A percentile compares a stretch with the other conserved stretches of the same genome.
Evolutionary conservation across 1,140 invertebrate species (phyloP).

Genomic region (Sitophilus oryzae): DNA sequence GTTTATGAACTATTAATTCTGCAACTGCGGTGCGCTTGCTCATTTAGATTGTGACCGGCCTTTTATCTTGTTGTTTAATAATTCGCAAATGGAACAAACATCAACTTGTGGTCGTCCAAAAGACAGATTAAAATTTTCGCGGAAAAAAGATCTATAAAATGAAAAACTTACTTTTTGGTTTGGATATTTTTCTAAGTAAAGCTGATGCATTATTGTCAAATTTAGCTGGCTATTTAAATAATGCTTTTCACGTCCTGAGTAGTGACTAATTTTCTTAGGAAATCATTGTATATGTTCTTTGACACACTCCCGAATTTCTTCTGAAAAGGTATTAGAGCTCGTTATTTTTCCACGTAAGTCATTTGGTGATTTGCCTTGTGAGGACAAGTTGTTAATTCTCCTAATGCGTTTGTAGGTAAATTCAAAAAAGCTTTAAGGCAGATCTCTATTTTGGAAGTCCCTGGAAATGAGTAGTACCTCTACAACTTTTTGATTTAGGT

Average conservation of each 20-base stretch:
- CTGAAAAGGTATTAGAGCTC: background rate
- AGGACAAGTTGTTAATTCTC: too few species aligned
- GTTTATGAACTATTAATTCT: constrained; percentile 30
- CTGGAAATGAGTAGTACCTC: background rate
- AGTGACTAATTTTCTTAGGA: constrained; percentile 6
- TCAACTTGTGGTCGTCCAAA: too few species aligned
- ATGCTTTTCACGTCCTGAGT: background rate
- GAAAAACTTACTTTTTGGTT: background rate
- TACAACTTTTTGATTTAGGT: background rate
- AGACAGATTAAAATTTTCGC: constrained; percentile 33
- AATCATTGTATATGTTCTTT: constrained; percentile 6
- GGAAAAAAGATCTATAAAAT: constrained; percentile 17
- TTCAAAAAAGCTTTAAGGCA: background rate
- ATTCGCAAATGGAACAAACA: constrained; percentile 29
- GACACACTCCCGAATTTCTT: background rate
- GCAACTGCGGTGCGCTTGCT: constrained; percentile 34
- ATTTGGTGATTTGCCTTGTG: too few species aligned
- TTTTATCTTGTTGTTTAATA: constrained; percentile 9
- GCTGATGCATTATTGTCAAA: background rate
- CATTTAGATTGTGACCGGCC: constrained; percentile 10
- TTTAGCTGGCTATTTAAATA: constrained; percentile 1
- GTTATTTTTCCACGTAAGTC: constrained; percentile 1
- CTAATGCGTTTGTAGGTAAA: constrained; percentile 10
- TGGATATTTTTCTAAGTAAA: constrained; percentile 7
- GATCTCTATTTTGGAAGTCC: background rate